phyloP scores from a whole-genome alignment of 2,113 vertebrate genomes.

The Erinaceus europaeus region DNA sequence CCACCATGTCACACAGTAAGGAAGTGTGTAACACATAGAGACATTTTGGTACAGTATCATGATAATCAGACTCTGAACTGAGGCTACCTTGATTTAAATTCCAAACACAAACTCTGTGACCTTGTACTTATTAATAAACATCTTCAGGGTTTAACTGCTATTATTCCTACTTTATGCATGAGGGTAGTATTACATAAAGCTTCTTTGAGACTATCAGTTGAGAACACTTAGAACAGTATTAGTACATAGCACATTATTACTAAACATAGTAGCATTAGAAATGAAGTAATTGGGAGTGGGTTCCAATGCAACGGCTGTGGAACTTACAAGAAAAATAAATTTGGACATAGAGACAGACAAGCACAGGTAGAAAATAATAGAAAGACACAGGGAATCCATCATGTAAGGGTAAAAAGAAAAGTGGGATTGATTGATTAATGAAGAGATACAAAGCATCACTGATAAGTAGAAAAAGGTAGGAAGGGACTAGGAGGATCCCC shows the following conservation, averaged over 20 bases:
- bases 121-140: background rate
- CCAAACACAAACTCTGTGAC: background rate
- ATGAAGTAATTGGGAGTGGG: background rate
- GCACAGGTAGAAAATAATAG: rapidly evolving
- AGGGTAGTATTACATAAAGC: background rate
- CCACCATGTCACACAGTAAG: background rate
- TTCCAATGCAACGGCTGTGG: background rate
- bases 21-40: background rate
- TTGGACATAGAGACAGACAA: background rate
- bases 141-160: too few relatives aligned
- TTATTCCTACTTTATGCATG: too few relatives aligned
- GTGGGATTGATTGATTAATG: background rate
- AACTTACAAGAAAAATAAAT: background rate
- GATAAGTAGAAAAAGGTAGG: background rate
- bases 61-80: background rate
- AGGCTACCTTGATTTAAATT: background rate
- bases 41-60: background rate
- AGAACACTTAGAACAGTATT: background rate
- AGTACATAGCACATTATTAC: too few relatives aligned
- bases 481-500: background rate
- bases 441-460: background rate
- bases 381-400: background rate
- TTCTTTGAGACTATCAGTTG: background rate
- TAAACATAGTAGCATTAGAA: too few relatives aligned
- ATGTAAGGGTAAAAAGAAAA: background rate